Evolutionary conservation across 2,888 invertebrate species (phyloP).

Genomic region (Dastarcus helophoroides): DNA sequence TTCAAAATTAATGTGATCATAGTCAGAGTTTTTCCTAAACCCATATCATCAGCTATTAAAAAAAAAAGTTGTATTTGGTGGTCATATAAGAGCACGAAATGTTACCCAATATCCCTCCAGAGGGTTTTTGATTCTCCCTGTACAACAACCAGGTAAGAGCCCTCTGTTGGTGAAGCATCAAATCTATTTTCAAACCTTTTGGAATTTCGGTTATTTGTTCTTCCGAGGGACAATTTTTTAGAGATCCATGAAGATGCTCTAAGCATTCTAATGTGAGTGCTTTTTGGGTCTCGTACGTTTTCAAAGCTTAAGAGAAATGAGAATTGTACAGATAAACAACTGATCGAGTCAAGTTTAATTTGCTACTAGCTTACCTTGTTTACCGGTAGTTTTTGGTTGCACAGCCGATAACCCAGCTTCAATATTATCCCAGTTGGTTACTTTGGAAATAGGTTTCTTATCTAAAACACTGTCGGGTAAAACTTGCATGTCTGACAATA

Average conservation of each 20-base stretch:
- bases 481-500: slow-evolving; percentile 42
- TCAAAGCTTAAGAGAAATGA: slow-evolving; percentile 43
- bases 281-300: slow-evolving; percentile 56
- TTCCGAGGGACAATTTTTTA: slow-evolving; percentile 55
- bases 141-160: slow-evolving; percentile 82
- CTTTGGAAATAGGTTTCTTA: slow-evolving; percentile 20
- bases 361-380: slow-evolving; percentile 26
- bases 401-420: slow-evolving; percentile 43
- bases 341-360: neutral
- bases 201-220: slow-evolving; percentile 48
- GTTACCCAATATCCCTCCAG: slow-evolving; percentile 75
- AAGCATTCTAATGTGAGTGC: slow-evolving; percentile 60
- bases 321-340: neutral
- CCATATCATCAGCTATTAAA: slow-evolving; percentile 64
- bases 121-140: slow-evolving; percentile 76
- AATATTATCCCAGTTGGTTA: slow-evolving; percentile 43
- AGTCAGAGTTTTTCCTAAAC: slow-evolving; percentile 71
- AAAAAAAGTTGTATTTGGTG: slow-evolving; percentile 1
- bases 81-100: neutral
- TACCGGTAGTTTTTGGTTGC: slow-evolving; percentile 46
- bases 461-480: neutral
- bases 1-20: slow-evolving; percentile 65
- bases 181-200: slow-evolving; percentile 46
- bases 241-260: slow-evolving; percentile 57
- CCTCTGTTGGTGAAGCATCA: slow-evolving; percentile 77